Conservation (phyloP, 2,888 invertebrate species). For the Melanotus villosus region DNA sequence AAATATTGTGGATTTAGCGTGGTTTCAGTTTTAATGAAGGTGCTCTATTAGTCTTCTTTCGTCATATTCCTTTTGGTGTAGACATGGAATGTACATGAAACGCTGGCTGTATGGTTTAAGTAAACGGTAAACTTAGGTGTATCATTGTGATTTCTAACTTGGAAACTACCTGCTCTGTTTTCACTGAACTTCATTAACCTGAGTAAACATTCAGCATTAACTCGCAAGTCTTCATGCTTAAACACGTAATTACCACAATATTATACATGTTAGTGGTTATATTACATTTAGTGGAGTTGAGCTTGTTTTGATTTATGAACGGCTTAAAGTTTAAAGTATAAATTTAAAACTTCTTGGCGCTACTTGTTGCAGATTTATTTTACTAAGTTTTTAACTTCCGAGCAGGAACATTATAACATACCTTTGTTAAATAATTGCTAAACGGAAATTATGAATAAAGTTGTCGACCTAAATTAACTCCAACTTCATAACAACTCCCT, state of each 20-base stretch:
- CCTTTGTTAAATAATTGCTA: slow-evolving; percentile 36
- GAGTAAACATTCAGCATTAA: slow-evolving; percentile 34
- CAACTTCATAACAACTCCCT: slow-evolving; percentile 22
- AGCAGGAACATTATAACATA: slow-evolving; percentile 11
- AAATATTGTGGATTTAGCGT: background rate
- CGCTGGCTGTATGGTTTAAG: slow-evolving; percentile 12
- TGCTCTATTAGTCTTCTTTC: background rate
- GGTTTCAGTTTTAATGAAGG: background rate
- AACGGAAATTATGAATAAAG: slow-evolving; percentile 39
- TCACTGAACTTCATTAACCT: slow-evolving; percentile 40
- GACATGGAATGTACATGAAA: background rate
- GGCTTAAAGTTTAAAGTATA: slow-evolving; percentile 26
- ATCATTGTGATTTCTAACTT: slow-evolving; percentile 35
- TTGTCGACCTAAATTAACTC: slow-evolving; percentile 36
- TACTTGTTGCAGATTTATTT: slow-evolving; percentile 33
- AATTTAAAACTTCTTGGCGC: slow-evolving; percentile 18
- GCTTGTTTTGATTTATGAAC: slow-evolving; percentile 28
- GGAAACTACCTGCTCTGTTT: slow-evolving; percentile 31
- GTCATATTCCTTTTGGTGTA: background rate
- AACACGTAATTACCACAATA: slow-evolving; percentile 36
- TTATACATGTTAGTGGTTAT: slow-evolving; percentile 37
- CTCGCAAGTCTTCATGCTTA: slow-evolving; percentile 34
- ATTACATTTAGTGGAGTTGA: slow-evolving; percentile 27
- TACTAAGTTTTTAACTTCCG: slow-evolving; percentile 26
- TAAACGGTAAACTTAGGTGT: slow-evolving; percentile 25